Evolutionary conservation across 2,888 invertebrate species (phyloP).

Genomic region (Odontomyia ornata): DNA sequence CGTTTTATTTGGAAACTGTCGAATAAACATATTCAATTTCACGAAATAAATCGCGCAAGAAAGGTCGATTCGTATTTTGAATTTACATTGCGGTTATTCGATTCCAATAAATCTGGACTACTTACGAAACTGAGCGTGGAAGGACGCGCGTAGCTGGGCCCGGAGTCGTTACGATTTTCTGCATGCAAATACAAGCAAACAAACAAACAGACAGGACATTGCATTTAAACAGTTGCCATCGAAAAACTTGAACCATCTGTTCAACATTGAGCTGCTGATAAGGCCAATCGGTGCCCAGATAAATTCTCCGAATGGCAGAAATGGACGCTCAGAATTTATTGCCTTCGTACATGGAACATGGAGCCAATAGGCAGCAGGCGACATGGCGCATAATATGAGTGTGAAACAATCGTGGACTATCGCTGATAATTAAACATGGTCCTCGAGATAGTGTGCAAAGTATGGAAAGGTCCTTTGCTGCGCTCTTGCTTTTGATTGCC

Average conservation of each 20-base stretch:
- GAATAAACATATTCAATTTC: conserved; percentile 38
- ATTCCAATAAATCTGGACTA: conserved; percentile 42
- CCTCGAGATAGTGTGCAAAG: conserved; percentile 38
- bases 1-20: conserved; percentile 15
- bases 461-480: conserved; percentile 32
- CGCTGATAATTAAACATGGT: conserved; percentile 41
- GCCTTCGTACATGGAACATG: conserved; percentile 21
- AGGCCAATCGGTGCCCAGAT: conserved; percentile 41
- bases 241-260: conserved; percentile 39
- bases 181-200: too few species aligned
- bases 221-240: conserved; percentile 13
- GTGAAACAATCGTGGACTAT: conserved; percentile 42
- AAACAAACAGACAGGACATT: neutral
- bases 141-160: neutral
- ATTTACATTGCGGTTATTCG: conserved; percentile 41
- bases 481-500: conserved; percentile 13
- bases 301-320: conserved; percentile 42
- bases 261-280: conserved; percentile 40
- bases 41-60: conserved; percentile 22
- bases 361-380: neutral
- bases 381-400: conserved; percentile 27
- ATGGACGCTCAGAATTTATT: conserved; percentile 37
- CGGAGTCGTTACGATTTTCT: neutral
- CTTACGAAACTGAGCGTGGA: conserved; percentile 25
- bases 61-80: conserved; percentile 31